Conservation (phyloP, 2,113 vertebrate species). For the Dissostichus mawsoni region DNA sequence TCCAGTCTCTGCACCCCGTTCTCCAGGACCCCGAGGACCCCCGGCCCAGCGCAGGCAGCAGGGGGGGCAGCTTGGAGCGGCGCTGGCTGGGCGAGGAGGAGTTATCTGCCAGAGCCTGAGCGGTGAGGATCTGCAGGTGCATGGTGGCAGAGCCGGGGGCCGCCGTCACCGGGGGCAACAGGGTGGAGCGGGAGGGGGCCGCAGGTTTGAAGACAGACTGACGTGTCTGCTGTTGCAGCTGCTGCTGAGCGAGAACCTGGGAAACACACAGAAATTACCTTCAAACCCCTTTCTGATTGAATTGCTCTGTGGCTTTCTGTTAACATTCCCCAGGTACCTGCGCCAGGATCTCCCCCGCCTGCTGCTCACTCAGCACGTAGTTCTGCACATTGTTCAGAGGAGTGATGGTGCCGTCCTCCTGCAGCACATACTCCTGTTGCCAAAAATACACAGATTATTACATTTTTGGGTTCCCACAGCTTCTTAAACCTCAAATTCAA, state of each 20-base stretch:
- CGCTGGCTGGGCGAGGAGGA: slow-evolving; percentile 51
- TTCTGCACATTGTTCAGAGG: slow-evolving; percentile 84
- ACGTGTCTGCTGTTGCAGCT: slow-evolving; percentile 64
- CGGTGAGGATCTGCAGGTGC: slow-evolving; percentile 86
- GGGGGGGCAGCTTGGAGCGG: slow-evolving; percentile 68
- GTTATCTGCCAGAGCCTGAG: slow-evolving; percentile 82
- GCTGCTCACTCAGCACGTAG: slow-evolving; percentile 84
- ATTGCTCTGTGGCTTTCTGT: not conserved
- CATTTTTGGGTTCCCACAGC: not conserved
- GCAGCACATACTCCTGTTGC: slow-evolving; percentile 84
- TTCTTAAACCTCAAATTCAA: no score
- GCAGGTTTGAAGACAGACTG: slow-evolving; percentile 52
- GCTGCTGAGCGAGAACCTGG: slow-evolving; percentile 78
- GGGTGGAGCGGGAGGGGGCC: slow-evolving; percentile 49
- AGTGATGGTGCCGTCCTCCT: slow-evolving; percentile 82
- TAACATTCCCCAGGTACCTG: slow-evolving; percentile 69
- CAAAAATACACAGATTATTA: not conserved
- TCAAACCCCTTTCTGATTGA: not conserved
- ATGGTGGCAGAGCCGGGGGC: slow-evolving; percentile 83
- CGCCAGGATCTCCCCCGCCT: slow-evolving; percentile 84
- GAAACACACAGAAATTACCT: not conserved
- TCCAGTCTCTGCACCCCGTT: slow-evolving; percentile 70
- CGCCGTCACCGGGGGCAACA: slow-evolving; percentile 74
- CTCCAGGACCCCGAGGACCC: slow-evolving; percentile 33
- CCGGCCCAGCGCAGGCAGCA: slow-evolving; percentile 55